Conservation (phyloP, 2,888 invertebrate genomes). For the Nymphalis urticae region DNA sequence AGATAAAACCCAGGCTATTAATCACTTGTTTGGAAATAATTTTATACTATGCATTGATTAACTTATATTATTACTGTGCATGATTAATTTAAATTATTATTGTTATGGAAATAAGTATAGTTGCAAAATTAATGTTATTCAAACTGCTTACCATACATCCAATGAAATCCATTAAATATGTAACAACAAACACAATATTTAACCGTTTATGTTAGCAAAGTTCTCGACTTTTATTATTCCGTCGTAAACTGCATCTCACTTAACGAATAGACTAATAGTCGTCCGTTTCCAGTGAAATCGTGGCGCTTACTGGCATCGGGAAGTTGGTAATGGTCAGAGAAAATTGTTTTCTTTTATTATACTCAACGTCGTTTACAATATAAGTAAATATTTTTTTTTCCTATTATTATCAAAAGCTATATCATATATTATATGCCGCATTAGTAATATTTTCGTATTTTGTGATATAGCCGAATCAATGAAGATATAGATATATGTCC, state of each 20-base stretch:
- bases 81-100: too few species aligned
- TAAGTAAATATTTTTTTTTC: too few species aligned
- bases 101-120: not conserved
- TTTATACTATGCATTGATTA: too few species aligned
- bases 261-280: not conserved
- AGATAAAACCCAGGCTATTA: too few species aligned
- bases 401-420: too few species aligned
- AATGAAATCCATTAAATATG: constrained; percentile 1
- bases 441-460: too few species aligned
- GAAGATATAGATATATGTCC: too few species aligned
- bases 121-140: not conserved
- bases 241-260: not conserved
- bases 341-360: not conserved
- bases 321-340: not conserved
- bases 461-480: too few species aligned
- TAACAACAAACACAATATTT: not conserved
- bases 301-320: constrained; percentile 1
- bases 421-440: too few species aligned
- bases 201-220: not conserved
- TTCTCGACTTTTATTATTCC: not conserved
- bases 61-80: too few species aligned
- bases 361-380: too few species aligned
- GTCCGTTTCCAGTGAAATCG: not conserved
- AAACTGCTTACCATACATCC: constrained; percentile 2
- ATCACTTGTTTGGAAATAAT: too few species aligned